These are phyloP conservation scores for Oryzias woworae DNA, from an alignment of 2,113 vertebrate genomes.

Conservation along the genomic window DNA sequence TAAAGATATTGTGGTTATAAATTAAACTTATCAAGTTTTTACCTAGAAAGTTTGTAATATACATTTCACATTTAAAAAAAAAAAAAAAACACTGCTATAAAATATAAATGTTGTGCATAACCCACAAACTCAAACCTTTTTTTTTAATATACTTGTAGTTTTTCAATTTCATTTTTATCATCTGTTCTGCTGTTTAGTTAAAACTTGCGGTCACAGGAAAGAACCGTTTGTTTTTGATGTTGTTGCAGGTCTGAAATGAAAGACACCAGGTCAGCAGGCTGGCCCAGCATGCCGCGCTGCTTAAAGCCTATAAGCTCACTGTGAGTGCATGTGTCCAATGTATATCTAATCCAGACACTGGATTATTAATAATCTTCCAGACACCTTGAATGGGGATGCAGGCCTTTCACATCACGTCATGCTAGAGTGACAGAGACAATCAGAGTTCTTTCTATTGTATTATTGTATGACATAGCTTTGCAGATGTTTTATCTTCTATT, in stretches of 20 bases:
- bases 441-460: not conserved
- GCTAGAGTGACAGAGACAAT: not conserved
- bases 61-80: no score
- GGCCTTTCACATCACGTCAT: not conserved
- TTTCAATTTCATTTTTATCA: no score
- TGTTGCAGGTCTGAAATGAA: conserved; percentile 6
- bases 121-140: no score
- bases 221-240: conserved; percentile 1
- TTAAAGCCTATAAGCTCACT: conserved; percentile 55
- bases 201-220: not conserved
- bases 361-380: conserved; percentile 72
- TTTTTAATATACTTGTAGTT: no score
- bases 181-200: not conserved
- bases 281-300: conserved; percentile 30
- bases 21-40: no score
- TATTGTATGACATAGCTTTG: no score
- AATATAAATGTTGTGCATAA: no score
- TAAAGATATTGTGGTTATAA: no score
- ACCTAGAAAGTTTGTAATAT: no score
- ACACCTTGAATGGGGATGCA: conserved; percentile 28
- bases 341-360: conserved; percentile 64
- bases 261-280: conserved; percentile 52
- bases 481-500: no score
- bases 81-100: no score
- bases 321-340: conserved; percentile 39